Base-by-base conservation (phyloP, 2,113 vertebrate species). In the Mionectes macconnelli region DNA sequence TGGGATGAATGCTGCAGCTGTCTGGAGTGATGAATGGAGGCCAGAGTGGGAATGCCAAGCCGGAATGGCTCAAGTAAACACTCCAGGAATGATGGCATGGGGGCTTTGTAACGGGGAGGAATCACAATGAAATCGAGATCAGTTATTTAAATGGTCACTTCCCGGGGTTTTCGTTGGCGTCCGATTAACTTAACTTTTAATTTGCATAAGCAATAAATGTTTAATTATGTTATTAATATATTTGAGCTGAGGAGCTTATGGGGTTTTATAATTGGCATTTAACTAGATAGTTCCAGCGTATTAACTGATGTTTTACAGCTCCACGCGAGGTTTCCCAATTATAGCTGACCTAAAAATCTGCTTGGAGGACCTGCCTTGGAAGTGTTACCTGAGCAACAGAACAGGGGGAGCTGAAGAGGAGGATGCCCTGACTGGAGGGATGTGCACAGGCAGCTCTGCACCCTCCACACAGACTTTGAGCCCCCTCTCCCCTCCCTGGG, bases 151-250 rank as follows among this genome's bases (percentile, higher is more conserved):
- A 93, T 63, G 85, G 96, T 97, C 96, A 97, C 94, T 98, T 97
- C 97, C 97, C 69, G 93, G 86, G 94, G 95, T 98, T 97, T 95
- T 95, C 12, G 23, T 50, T 47, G 88, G 31, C 95, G 93, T 97
- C 97, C 93, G 66, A 97, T 98, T 97, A 97, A 96, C 95, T 97
- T 96, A 94, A 95, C 94, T 97, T 97, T 97, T 97, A 93, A 98
- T 98, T 98, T 97, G 94, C 67, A 78, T 94, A 95, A 95, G 97
- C 98, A 97, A 96, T 98, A 97, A 96, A 97, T 97, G 97, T 97
- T 98, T 98, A 97, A 98, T 98, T 97, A 97, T 90, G 84, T 97
- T 98, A 98, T 98, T 98, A 98, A 98, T 98, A 97, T 92, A 95
- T 97, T 97, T 96, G 85, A 97, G 96, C 93, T 87, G 83, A 97